Conservation (phyloP, 2,797 vertebrate species). For the Somateria mollissima region DNA sequence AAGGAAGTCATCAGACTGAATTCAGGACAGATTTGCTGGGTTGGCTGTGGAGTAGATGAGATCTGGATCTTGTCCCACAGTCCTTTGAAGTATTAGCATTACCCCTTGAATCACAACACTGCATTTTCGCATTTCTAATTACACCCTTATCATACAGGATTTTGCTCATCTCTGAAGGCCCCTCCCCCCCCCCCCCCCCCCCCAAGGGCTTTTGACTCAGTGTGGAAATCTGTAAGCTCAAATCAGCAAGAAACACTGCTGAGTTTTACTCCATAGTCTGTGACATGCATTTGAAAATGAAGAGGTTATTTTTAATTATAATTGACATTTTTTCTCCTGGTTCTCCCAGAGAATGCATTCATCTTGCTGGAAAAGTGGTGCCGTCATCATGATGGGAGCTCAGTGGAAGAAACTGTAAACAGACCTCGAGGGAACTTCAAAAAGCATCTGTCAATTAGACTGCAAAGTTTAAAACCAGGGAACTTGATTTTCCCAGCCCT, state of each 20-base stretch:
- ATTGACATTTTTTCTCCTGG: neutral
- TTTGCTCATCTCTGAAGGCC: neutral
- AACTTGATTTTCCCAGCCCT: neutral
- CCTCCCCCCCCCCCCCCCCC: too few relatives aligned
- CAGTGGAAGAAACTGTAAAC: neutral
- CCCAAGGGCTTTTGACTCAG: neutral
- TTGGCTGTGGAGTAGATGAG: neutral
- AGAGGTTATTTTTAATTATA: constrained; percentile 36
- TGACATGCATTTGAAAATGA: neutral
- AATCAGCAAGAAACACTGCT: constrained; percentile 5
- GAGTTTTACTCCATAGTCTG: neutral
- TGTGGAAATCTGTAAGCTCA: neutral
- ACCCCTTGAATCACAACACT: neutral
- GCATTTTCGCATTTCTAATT: neutral
- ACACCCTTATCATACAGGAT: neutral
- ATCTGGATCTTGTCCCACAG: neutral
- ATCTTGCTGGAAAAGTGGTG: neutral
- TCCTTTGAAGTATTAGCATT: neutral
- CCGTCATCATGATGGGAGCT: neutral
- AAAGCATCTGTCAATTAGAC: neutral
- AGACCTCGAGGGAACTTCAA: neutral
- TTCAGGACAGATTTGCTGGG: neutral
- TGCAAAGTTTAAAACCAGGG: neutral
- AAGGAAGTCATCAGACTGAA: neutral
- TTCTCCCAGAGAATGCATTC: constrained; percentile 1